Base-by-base conservation (phyloP, 2,113 vertebrate species). In the Lophotis ruficrista region DNA sequence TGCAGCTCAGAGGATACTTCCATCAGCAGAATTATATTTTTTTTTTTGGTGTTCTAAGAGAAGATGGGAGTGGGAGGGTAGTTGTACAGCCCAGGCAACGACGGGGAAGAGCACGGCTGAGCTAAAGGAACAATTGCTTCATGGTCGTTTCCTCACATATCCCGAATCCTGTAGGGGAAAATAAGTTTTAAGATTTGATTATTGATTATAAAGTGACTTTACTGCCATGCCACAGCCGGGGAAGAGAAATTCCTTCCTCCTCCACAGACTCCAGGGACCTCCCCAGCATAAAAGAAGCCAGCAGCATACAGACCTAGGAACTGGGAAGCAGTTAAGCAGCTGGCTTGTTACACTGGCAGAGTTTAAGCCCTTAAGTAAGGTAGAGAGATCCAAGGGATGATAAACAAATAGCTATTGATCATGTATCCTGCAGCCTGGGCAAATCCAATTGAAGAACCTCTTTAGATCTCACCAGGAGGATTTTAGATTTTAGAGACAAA, bases 371-470 rank as follows among this genome's bases (percentile, higher is more conserved):
- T 90, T 78, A 81, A 82, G 50, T 14, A 68, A 91, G 69, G 72
- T 58, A 43, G 65, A 76, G 62, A 87, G 60, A 84, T 60, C 35
- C 51, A 94, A 57, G 48, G 45, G 9, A 57, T 1, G 25, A 73
- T 56, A 66, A 91, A 89, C 68, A 92, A 94, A 95, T 60, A 28
- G 27, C 56, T 78, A 53, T 78, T 76, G 73, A 94, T 87, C 24
- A 45, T 48, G 37, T 31, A 71, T 27, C 53, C 87, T 84, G 38
- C 70, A 79, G 69, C 56, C 83, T 75, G 35, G 20, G 45, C 76
- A 91, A 96, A 95, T 79, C 77, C 84, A 84, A 65, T 10, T 68
- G 73, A 94, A 94, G 50, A 83, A 78, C 6, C 28, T 89, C 56
- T 87, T 86, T 35, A 69, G 64, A 77, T 7, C 20, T 60, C 47